phyloP scores from a whole-genome alignment of 1,140 invertebrate genomes.

The Solenopsis fugax region DNA sequence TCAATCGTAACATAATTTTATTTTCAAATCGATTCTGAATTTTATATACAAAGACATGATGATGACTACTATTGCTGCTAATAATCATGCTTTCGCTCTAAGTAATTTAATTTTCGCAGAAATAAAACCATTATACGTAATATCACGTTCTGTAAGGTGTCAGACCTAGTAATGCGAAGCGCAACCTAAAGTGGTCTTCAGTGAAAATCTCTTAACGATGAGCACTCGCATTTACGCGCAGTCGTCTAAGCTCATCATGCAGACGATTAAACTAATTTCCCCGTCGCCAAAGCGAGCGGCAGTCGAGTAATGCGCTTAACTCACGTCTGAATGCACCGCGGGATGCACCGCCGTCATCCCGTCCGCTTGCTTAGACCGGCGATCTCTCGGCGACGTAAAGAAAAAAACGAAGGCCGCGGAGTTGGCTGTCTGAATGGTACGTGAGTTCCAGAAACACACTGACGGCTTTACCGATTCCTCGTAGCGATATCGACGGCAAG shows the following conservation, averaged over 20 bases:
- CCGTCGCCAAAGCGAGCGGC: conserved; percentile 12
- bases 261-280: conserved; percentile 55
- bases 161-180: neutral
- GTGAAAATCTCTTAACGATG: conserved; percentile 1
- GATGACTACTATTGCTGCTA: neutral
- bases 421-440: conserved; percentile 74
- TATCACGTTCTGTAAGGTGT: neutral
- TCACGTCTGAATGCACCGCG: conserved; percentile 35
- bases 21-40: neutral
- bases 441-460: conserved; percentile 82
- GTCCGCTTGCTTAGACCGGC: conserved; percentile 58
- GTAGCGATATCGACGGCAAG: conserved; percentile 69
- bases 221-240: neutral
- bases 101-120: neutral
- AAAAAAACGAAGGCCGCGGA: conserved; percentile 69
- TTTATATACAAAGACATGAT: neutral
- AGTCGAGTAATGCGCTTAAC: conserved; percentile 38
- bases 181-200: neutral
- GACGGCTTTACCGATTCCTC: conserved; percentile 76
- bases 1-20: too few species aligned
- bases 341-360: neutral
- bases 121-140: neutral
- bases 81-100: neutral
- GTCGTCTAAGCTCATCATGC: conserved; percentile 25
- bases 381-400: conserved; percentile 28